Conservation (phyloP, 2,113 vertebrate species). For the Myrmecobius fasciatus region DNA sequence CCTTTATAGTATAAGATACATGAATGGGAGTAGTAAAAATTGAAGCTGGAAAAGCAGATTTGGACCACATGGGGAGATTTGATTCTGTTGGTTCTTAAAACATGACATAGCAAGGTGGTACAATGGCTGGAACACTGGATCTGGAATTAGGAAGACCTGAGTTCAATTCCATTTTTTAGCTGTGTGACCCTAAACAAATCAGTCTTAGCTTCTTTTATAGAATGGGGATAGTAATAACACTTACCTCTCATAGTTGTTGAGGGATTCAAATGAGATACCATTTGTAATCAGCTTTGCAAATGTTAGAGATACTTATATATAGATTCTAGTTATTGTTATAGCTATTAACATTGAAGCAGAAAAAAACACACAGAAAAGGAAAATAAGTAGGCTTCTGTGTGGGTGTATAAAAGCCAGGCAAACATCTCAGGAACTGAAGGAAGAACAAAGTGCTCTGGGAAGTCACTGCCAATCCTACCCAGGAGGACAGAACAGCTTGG, state of each 20-base stretch:
- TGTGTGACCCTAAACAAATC: not conserved
- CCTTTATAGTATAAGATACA: not conserved
- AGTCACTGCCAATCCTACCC: not conserved
- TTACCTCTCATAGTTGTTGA: fast-evolving
- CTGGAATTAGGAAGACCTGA: too few relatives aligned
- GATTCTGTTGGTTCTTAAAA: not conserved
- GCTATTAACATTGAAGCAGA: not conserved
- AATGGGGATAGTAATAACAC: not conserved
- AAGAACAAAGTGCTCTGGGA: not conserved
- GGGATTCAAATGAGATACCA: not conserved
- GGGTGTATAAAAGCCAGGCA: not conserved
- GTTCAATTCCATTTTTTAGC: too few relatives aligned
- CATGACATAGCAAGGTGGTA: too few relatives aligned
- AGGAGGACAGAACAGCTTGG: not conserved
- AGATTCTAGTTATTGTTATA: not conserved
- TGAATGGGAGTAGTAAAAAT: not conserved
- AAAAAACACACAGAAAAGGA: too few relatives aligned
- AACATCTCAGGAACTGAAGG: not conserved
- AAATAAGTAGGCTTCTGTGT: too few relatives aligned
- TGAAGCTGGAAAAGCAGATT: not conserved
- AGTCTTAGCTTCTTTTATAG: not conserved
- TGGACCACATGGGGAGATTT: not conserved
- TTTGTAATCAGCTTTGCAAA: not conserved
- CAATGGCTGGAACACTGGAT: too few relatives aligned
- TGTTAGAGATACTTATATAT: not conserved